Conservation (phyloP, 2,113 vertebrate species). For the Oncorhynchus nerka region DNA sequence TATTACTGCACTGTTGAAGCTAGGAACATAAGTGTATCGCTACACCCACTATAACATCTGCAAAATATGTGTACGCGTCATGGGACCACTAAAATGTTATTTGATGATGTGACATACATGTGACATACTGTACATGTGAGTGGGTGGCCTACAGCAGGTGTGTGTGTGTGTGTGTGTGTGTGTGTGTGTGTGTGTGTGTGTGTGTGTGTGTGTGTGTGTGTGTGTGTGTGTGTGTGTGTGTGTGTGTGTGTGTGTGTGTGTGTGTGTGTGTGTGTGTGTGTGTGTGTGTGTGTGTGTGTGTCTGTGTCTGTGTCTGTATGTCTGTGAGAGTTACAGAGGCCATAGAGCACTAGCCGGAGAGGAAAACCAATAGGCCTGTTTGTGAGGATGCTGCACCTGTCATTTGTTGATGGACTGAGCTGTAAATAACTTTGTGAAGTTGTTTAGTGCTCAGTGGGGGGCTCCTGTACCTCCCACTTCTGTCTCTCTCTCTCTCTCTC, state of each 20-base stretch:
- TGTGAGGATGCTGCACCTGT: constrained; percentile 65
- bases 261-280: no score
- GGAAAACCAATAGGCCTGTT: constrained; percentile 64
- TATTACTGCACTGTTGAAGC: no score
- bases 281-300: no score
- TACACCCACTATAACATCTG: constrained; percentile 39
- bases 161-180: background rate
- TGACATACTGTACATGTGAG: no score
- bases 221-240: no score
- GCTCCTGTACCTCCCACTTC: constrained; percentile 21
- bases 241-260: constrained; percentile 43
- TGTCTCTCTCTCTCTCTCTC: background rate
- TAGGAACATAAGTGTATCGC: background rate
- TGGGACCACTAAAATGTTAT: constrained; percentile 28
- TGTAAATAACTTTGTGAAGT: constrained; percentile 63
- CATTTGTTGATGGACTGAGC: constrained; percentile 58
- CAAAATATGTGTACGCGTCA: no score
- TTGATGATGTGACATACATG: constrained; percentile 49
- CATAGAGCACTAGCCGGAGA: constrained; percentile 22
- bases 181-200: constrained; percentile 53
- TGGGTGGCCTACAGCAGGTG: no score
- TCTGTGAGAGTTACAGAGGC: background rate
- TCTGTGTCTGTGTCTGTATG: no score
- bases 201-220: constrained; percentile 12
- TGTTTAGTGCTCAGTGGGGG: constrained; percentile 29